A percentile compares a stretch with the other conserved stretches of the same genome.
These are phyloP conservation scores for Erethizon dorsatum DNA, from an alignment of 2,797 vertebrate genomes.

Conservation along the genomic window DNA sequence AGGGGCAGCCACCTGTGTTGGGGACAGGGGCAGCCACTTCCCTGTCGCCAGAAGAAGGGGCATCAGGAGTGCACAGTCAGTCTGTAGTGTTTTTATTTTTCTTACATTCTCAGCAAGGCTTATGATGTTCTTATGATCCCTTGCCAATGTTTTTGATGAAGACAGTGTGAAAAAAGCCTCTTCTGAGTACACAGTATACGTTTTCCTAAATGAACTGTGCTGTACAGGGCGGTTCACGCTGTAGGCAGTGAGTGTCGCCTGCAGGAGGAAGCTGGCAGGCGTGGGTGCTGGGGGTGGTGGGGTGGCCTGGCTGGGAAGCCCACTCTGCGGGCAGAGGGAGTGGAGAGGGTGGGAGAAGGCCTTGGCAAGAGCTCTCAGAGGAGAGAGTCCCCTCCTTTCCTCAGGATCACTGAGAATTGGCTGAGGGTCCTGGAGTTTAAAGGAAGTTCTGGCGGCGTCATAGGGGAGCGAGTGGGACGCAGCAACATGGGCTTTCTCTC, in stretches of 20 bases:
- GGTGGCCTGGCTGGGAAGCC: neutral
- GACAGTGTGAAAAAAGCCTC: neutral
- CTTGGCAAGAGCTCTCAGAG: neutral
- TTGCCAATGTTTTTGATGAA: constrained; percentile 70
- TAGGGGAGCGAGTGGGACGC: too few species aligned
- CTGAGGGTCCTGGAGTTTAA: neutral
- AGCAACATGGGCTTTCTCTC: neutral
- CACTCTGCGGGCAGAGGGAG: neutral
- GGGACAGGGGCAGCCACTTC: neutral
- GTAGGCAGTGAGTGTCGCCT: neutral
- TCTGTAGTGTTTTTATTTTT: constrained; percentile 54
- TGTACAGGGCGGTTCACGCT: neutral
- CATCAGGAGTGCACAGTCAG: neutral
- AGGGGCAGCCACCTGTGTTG: too few species aligned
- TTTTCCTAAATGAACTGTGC: constrained; percentile 66
- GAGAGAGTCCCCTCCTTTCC: neutral
- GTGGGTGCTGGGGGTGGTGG: neutral
- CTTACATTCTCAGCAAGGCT: constrained; percentile 34
- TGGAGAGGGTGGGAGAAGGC: neutral
- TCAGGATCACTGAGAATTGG: neutral
- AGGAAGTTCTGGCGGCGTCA: neutral
- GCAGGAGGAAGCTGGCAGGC: neutral
- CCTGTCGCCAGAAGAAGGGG: neutral
- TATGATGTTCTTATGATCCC: constrained; percentile 32
- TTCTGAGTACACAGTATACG: constrained; percentile 36